Base-by-base conservation (phyloP, 2,888 invertebrate genomes). In the Leptura quadrifasciata region DNA sequence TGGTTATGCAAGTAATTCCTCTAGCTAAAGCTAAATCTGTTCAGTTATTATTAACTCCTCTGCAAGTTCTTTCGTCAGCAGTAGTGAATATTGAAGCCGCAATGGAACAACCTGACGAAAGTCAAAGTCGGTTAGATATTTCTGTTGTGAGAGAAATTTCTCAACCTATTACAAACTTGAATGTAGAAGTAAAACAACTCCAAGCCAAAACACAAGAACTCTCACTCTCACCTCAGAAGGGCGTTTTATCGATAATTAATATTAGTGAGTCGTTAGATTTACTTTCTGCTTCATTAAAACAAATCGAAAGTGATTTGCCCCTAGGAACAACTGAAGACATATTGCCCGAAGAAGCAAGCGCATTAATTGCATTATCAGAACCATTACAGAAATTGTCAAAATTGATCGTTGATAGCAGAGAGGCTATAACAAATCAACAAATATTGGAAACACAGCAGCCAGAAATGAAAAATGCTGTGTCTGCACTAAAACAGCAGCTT, bases 341-440 rank as follows among this genome's bases (percentile, higher is more conserved):
- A 47, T 20, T 55, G 12, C 27, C 21, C 15, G 61, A 54, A 55
- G 55, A 72, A 20, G 64, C 18, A 31, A 61, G 74, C 18, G 75
- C 61, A 10, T 61, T 81, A 10, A 58, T 15, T 12, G n/a, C 18
- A 17, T 63, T 81, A 15, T 58, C 55, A n/a, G 73, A 72, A 27
- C 80, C 80, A 67, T 31, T 81, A 58, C 57, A 78, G 60, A 79
- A 78, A 58, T n/a, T 80, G 4, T 70, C 70, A 20, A 60, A 24
- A 47, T 54, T 74, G 15, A 17, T 78, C 12, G 63, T 76, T 35
- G 76, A 82, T 68, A 76, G 75, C 15, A 77, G 78, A 67, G 74
- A 76, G 35, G 60, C 57, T 17, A 57, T 78, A 20, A 67, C 55
- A 15, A 76, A 77, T 73, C 76, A 69, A 55, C 76, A 76, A 65